phyloP scores from a whole-genome alignment of 2,888 invertebrate species.

The Schizotus pectinicornis region DNA sequence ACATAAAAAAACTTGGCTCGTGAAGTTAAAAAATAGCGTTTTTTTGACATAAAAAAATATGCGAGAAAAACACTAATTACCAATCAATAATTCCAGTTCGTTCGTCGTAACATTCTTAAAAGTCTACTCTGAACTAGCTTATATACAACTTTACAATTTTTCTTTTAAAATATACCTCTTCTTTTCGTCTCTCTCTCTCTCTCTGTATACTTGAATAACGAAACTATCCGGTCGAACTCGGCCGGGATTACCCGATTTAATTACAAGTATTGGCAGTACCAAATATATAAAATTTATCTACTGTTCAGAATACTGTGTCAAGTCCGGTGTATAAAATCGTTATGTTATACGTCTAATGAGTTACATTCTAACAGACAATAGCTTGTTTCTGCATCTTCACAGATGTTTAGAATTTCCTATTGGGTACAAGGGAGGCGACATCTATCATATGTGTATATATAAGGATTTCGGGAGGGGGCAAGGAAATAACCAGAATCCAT shows the following conservation, averaged over 20 bases:
- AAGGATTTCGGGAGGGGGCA: slow-evolving; percentile 1
- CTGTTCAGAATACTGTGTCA: slow-evolving; percentile 41
- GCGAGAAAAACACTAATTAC: slow-evolving; percentile 38
- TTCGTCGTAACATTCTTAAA: slow-evolving; percentile 45
- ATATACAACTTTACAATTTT: slow-evolving; percentile 35
- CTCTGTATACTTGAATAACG: slow-evolving; percentile 35
- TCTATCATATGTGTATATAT: slow-evolving; percentile 35
- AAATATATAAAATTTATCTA: slow-evolving; percentile 43
- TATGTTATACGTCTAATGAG: slow-evolving; percentile 38
- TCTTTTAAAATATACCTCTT: slow-evolving; percentile 43
- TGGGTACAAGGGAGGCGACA: slow-evolving; percentile 45
- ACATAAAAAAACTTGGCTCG: slow-evolving; percentile 42
- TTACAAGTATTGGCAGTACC: slow-evolving; percentile 33
- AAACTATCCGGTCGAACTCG: slow-evolving; percentile 11
- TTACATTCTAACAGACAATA: slow-evolving; percentile 42
- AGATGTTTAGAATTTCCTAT: slow-evolving; percentile 45
- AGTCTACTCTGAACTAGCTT: slow-evolving; percentile 45
- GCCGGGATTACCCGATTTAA: slow-evolving; percentile 17
- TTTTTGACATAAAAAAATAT: slow-evolving; percentile 42
- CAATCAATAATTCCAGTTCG: slow-evolving; percentile 40
- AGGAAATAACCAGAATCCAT: background rate
- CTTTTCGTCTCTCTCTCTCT: no score
- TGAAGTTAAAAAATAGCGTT: slow-evolving; percentile 38
- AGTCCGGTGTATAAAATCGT: slow-evolving; percentile 37
- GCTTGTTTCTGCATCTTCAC: slow-evolving; percentile 29